Evolutionary conservation across 2,797 vertebrate genomes (phyloP).

Genomic region (Epinephelus coioides): DNA sequence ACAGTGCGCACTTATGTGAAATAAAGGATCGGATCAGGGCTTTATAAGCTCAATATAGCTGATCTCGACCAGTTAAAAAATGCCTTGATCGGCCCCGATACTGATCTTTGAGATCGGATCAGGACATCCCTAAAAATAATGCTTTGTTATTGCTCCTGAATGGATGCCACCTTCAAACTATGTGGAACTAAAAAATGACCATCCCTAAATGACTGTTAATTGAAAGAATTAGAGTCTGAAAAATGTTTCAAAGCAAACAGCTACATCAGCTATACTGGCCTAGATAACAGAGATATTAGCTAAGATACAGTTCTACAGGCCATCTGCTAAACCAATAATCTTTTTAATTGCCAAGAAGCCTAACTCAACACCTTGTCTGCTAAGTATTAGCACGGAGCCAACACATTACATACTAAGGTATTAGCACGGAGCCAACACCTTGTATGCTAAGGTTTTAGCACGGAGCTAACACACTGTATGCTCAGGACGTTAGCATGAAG

Average conservation of each 20-base stretch:
- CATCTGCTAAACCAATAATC: neutral
- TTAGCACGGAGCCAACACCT: no score
- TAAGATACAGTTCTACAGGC: neutral
- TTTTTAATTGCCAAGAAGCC: neutral
- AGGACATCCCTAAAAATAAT: neutral
- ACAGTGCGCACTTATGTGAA: no score
- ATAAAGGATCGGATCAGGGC: no score
- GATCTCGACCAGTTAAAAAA: no score
- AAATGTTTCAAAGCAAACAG: neutral
- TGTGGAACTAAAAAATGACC: neutral
- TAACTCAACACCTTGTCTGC: neutral
- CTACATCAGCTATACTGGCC: neutral
- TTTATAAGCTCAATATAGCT: no score
- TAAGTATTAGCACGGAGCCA: no score
- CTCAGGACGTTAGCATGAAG: no score
- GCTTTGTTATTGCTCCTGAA: neutral
- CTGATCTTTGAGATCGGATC: no score
- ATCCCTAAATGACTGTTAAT: neutral
- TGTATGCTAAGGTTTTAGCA: constrained; percentile 17
- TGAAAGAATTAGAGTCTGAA: neutral
- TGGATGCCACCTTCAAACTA: neutral
- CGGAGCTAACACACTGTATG: neutral
- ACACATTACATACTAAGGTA: no score
- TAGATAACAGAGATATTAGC: neutral
- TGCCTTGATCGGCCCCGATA: no score